These are phyloP conservation scores for Polypterus senegalus DNA, from an alignment of 2,113 vertebrate genomes.

Conservation along the genomic window DNA sequence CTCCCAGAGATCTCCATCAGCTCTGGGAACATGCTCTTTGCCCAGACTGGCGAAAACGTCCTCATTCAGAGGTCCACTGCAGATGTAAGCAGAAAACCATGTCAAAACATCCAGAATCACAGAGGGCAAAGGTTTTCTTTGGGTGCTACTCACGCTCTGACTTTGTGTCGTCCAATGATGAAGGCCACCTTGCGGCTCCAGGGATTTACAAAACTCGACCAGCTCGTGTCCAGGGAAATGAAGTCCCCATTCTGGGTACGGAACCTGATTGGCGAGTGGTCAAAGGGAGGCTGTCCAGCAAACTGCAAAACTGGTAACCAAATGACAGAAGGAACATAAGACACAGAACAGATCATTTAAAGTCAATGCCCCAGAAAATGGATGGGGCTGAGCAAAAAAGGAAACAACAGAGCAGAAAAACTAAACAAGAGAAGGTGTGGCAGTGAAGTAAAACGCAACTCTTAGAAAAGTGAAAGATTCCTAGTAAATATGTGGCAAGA, in stretches of 20 bases:
- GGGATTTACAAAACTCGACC: slow-evolving; percentile 82
- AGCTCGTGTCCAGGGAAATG: slow-evolving; percentile 73
- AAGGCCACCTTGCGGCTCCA: slow-evolving; percentile 83
- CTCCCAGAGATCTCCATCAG: slow-evolving; percentile 63
- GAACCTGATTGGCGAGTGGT: slow-evolving; percentile 70
- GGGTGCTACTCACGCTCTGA: slow-evolving; percentile 57
- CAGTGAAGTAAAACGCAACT: background rate
- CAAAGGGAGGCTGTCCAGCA: slow-evolving; percentile 69
- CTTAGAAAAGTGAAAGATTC: background rate
- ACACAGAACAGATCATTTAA: background rate
- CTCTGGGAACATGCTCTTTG: slow-evolving; percentile 34
- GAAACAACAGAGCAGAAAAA: background rate
- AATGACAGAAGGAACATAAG: background rate
- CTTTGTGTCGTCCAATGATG: slow-evolving; percentile 79
- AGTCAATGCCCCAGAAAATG: background rate
- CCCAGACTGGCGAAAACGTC: slow-evolving; percentile 66
- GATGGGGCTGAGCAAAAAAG: background rate
- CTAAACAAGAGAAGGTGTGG: background rate
- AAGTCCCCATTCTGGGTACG: slow-evolving; percentile 79
- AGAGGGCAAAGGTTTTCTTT: too few species aligned
- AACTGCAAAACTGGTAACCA: slow-evolving; percentile 62
- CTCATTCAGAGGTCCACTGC: slow-evolving; percentile 74
- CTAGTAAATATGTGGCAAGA: too few species aligned
- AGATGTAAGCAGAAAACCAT: slow-evolving; percentile 3
- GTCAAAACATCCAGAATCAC: too few species aligned